phyloP scores from a whole-genome alignment of 2,797 vertebrate genomes.

The Spinibarbus caldwelli region DNA sequence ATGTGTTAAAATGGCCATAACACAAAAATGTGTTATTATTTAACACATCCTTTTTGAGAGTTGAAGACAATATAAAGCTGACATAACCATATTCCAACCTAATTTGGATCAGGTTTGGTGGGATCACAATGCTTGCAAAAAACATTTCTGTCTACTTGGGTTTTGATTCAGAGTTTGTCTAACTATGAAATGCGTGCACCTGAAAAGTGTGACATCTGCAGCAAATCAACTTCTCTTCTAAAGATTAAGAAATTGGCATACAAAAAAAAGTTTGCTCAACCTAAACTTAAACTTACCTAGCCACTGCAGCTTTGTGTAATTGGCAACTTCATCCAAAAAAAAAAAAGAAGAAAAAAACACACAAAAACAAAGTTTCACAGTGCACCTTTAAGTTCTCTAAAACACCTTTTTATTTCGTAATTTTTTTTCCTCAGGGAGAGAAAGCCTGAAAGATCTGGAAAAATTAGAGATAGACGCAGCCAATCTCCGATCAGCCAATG shows the following conservation, averaged over 20 bases:
- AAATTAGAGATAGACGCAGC: slow-evolving; percentile 83
- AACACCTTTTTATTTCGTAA: background rate
- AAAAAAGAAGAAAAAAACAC: too few relatives aligned
- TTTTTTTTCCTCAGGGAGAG: slow-evolving; percentile 75
- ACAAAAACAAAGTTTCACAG: background rate
- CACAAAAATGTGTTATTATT: too few relatives aligned
- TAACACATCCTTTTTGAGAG: too few relatives aligned
- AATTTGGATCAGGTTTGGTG: background rate
- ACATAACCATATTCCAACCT: background rate
- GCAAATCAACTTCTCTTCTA: background rate
- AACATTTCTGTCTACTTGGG: background rate
- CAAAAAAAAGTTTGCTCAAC: too few relatives aligned
- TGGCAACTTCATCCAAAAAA: background rate
- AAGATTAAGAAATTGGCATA: too few relatives aligned
- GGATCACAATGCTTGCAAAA: background rate
- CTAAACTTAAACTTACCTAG: background rate
- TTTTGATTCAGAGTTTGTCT: background rate
- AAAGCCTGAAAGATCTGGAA: slow-evolving; percentile 84
- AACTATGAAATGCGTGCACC: background rate
- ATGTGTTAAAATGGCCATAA: too few relatives aligned
- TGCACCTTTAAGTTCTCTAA: background rate
- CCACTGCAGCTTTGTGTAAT: background rate
- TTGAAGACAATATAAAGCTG: background rate
- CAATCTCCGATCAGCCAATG: slow-evolving; percentile 78
- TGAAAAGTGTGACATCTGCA: background rate